These are phyloP conservation scores for Excalfactoria chinensis DNA, from an alignment of 2,113 vertebrate species.

Conservation along the genomic window DNA sequence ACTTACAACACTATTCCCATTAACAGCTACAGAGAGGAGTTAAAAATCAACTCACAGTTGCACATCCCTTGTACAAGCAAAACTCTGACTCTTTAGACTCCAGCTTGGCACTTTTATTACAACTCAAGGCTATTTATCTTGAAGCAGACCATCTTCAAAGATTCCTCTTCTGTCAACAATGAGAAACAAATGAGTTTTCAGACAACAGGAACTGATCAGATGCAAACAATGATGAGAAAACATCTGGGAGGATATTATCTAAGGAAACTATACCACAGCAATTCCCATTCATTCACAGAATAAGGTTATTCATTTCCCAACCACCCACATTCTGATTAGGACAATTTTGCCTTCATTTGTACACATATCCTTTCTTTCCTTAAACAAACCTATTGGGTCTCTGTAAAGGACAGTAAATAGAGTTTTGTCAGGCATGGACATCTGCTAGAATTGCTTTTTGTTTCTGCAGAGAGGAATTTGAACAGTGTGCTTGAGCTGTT, in stretches of 20 bases:
- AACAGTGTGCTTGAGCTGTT: neutral
- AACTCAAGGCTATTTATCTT: neutral
- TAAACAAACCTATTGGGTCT: neutral
- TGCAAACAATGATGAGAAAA: conserved; percentile 18
- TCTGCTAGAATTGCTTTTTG: conserved; percentile 5
- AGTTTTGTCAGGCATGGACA: neutral
- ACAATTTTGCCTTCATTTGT: neutral
- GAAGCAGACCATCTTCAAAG: conserved; percentile 21
- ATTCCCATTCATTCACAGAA: conserved; percentile 5
- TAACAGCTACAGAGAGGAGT: neutral
- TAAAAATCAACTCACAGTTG: neutral
- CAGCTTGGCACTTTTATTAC: neutral
- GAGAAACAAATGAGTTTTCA: conserved; percentile 20
- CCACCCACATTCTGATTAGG: conserved; percentile 1
- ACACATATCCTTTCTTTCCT: neutral
- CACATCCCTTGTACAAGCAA: neutral
- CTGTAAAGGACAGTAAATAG: conserved; percentile 28
- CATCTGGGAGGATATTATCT: conserved; percentile 12
- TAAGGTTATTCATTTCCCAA: neutral
- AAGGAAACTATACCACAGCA: neutral
- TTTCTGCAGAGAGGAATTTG: neutral
- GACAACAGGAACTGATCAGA: conserved; percentile 47
- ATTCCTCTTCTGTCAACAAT: neutral
- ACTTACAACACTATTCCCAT: neutral
- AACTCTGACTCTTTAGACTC: neutral